Evolutionary conservation across 2,113 vertebrate species (phyloP), one percentile per base, ranked within the genome.

Genomic region (Cisticola juncidis): DNA sequence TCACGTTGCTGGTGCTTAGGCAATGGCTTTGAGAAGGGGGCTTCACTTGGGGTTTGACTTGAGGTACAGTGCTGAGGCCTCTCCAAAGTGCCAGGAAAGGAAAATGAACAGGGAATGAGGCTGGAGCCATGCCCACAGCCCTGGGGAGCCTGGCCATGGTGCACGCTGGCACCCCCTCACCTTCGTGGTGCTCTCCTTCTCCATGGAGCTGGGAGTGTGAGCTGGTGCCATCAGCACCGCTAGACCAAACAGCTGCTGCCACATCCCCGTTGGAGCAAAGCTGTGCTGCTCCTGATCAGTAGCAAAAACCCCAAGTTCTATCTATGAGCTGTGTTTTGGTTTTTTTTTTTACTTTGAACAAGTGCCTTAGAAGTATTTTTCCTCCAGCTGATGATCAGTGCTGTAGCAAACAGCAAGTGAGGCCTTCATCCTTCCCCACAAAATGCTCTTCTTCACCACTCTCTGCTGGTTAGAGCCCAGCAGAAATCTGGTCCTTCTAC

Each of bases 321-420:
- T 96, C 96, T 96, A 87, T 97, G 91, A 97, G 70, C 60, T 92
- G 66, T 89, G 84, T 47, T 85, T 90, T 29, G 8, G 9, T 16
- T 50, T 83, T 97, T 98, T 91, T 47, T 92, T 97, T 98, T 93
- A 88, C 95, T 98, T 97, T 97, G 84, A 99, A 99, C 98, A 99
- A 99, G 99, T 99, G 99, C 99, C 99, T 99, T 99, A 98, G 94
- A 96, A 96, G 91, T 91, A 94, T 93, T 96, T 96, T 97, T 88
- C 91, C 97, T 96, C 96, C 96, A 69, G 94, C 73, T 91, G 95
- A 96, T 96, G 97, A 97, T 97, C 95, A 95, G 91, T 94, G 88
- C 94, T 91, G 20, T 96, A 94, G 96, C 96, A 91, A 95, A 92
- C 78, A 90, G 88, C 45, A 95, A 96, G 94, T 88, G 96, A 97